phyloP scores from a whole-genome alignment of 2,113 vertebrate species.

The Pluvialis apricaria region DNA sequence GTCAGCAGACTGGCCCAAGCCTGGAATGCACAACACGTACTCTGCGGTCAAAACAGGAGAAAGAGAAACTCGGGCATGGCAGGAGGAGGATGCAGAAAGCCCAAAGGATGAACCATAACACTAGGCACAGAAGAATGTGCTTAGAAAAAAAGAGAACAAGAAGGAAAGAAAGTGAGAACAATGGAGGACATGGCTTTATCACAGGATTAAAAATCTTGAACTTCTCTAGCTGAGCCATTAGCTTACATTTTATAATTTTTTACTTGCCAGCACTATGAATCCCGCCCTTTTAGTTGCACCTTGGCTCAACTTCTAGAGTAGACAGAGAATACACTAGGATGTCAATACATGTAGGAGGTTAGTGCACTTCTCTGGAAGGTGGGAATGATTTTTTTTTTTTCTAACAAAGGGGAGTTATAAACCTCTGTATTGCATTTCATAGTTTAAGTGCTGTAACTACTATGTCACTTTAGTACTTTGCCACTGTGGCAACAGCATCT shows the following conservation, averaged over 20 bases:
- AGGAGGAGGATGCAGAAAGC: neutral
- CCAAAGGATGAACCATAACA: neutral
- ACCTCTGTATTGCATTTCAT: neutral
- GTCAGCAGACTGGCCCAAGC: neutral
- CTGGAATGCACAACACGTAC: neutral
- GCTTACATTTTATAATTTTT: no score
- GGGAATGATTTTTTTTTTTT: neutral
- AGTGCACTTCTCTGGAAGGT: neutral
- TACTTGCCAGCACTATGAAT: no score
- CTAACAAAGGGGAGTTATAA: neutral
- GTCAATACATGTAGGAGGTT: no score
- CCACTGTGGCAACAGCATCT: neutral
- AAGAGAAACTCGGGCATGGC: neutral
- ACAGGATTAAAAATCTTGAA: neutral
- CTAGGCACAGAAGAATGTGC: neutral
- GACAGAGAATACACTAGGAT: no score
- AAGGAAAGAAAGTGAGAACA: neutral
- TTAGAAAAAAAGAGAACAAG: neutral
- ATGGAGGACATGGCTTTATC: neutral
- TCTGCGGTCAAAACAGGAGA: neutral
- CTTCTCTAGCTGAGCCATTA: neutral
- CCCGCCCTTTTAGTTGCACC: no score
- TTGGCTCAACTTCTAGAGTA: no score
- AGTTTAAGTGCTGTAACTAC: neutral
- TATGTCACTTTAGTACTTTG: neutral